Conservation (phyloP, 2,113 vertebrate species). For the Aegithalos caudatus region DNA sequence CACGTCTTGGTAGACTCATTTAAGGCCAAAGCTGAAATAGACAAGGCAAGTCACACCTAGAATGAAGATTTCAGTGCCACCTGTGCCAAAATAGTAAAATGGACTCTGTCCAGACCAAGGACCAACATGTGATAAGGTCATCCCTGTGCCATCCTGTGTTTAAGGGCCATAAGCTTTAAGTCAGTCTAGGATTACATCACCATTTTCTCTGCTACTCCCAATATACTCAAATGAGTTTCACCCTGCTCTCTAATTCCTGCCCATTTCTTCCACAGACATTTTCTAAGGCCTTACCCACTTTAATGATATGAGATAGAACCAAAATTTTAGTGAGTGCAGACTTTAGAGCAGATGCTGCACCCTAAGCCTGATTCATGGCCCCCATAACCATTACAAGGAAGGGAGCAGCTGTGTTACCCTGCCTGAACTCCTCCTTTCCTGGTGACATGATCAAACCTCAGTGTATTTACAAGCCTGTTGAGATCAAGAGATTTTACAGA, state of each 20-base stretch:
- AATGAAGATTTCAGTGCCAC: background rate
- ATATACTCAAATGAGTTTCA: background rate
- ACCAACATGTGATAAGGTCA: background rate
- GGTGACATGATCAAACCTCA: background rate
- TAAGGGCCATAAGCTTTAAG: background rate
- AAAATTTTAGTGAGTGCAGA: background rate
- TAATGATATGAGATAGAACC: background rate
- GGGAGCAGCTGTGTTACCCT: background rate
- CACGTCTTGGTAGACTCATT: background rate
- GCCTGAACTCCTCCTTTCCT: background rate
- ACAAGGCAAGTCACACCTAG: background rate
- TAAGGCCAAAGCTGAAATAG: background rate
- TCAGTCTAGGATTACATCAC: background rate
- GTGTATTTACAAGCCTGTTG: background rate
- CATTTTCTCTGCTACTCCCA: background rate
- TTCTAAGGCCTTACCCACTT: background rate
- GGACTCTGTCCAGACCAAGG: background rate
- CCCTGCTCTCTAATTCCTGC: background rate
- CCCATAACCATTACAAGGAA: background rate
- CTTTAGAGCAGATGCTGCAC: background rate
- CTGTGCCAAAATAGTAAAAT: background rate
- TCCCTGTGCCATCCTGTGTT: accelerated
- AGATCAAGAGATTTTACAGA: background rate
- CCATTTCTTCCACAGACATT: background rate
- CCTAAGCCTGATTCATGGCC: background rate